Percentiles rank a stretch among this genome's conserved stretches.
These are phyloP conservation scores for Noctua janthina DNA, from an alignment of 2,888 invertebrate species.

Conservation along the genomic window DNA sequence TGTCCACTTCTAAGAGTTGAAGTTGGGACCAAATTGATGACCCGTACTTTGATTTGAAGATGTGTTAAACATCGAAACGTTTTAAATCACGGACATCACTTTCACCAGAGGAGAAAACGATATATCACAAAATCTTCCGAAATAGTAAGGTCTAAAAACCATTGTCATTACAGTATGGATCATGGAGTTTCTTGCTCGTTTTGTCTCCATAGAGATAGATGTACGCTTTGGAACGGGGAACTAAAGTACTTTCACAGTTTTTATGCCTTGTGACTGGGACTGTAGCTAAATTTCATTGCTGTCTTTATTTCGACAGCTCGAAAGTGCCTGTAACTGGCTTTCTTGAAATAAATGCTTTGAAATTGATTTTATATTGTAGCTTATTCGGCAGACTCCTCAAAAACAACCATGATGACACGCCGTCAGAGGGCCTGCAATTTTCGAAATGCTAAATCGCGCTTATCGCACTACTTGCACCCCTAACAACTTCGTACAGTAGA, in stretches of 20 bases:
- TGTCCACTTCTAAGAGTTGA: background rate
- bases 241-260: too few relatives aligned
- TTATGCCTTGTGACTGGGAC: too few relatives aligned
- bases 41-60: background rate
- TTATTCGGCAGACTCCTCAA: background rate
- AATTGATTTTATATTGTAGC: background rate
- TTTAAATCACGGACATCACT: background rate
- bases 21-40: background rate
- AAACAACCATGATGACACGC: background rate
- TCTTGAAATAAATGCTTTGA: too few relatives aligned
- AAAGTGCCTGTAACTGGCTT: too few relatives aligned
- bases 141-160: background rate
- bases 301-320: too few relatives aligned
- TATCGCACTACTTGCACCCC: slow-evolving; percentile 59
- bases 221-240: too few relatives aligned
- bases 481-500: slow-evolving; percentile 66
- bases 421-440: background rate
- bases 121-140: background rate
- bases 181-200: too few relatives aligned
- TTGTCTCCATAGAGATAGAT: too few relatives aligned
- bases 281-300: too few relatives aligned
- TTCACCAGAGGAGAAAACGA: background rate
- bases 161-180: background rate
- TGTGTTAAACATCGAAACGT: background rate
- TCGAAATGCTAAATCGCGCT: background rate